Conservation (phyloP, 1,140 invertebrate species). For the Leptopilina boulardi region DNA sequence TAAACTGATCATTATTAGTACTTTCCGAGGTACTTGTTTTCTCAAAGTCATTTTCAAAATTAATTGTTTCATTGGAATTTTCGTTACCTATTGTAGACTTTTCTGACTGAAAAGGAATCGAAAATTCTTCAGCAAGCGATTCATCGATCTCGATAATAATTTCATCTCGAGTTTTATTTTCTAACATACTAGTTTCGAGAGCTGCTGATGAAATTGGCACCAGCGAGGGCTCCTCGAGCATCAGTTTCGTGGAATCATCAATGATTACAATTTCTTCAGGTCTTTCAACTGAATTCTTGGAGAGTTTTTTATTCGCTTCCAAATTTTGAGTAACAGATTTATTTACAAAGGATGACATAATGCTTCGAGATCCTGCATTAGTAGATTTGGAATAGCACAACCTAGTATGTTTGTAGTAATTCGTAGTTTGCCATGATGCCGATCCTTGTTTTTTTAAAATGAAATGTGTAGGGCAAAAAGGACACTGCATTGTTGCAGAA, state of each 20-base stretch:
- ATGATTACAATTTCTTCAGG: background rate
- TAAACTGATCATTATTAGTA: background rate
- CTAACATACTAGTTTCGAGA: background rate
- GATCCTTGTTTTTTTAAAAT: conserved; percentile 7
- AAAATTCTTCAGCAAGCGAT: background rate
- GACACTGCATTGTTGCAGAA: background rate
- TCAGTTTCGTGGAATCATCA: background rate
- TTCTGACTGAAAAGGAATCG: background rate
- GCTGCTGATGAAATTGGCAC: background rate
- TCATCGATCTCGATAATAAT: background rate
- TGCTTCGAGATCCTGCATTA: background rate
- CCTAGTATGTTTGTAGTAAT: background rate
- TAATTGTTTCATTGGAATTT: background rate
- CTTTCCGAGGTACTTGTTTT: background rate
- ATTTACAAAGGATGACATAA: background rate
- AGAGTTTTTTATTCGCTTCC: background rate
- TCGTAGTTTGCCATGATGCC: conserved; percentile 1
- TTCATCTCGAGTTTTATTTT: too few species aligned
- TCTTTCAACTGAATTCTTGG: background rate
- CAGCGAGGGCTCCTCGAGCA: too few species aligned
- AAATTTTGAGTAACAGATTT: background rate
- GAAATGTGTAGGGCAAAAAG: background rate
- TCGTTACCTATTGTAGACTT: background rate
- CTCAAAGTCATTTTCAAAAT: background rate
- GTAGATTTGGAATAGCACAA: background rate